Evolutionary conservation across 2,113 vertebrate genomes (phyloP).

Genomic region (Tylochromis polylepis): DNA sequence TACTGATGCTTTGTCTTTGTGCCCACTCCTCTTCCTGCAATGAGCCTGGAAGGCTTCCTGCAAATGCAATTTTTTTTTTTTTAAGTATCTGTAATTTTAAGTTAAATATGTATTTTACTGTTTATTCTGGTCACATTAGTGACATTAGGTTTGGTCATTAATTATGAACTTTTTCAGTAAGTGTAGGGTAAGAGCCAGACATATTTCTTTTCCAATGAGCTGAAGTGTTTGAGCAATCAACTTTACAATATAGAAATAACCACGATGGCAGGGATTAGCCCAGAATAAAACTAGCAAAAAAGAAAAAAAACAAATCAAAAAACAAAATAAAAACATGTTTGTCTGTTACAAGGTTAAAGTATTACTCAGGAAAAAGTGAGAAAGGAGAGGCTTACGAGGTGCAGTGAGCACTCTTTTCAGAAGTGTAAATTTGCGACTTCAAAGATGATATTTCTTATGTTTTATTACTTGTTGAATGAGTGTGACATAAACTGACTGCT

Average conservation of each 20-base stretch:
- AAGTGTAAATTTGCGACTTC: slow-evolving; percentile 72
- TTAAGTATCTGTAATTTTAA: slow-evolving; percentile 36
- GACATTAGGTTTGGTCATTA: slow-evolving; percentile 82
- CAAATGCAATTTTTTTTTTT: slow-evolving; percentile 81
- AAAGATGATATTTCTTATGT: slow-evolving; percentile 62
- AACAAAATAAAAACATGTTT: slow-evolving; percentile 33
- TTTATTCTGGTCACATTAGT: slow-evolving; percentile 77
- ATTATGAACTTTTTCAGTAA: slow-evolving; percentile 77
- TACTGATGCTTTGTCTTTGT: slow-evolving; percentile 91
- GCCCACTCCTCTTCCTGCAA: slow-evolving; percentile 78
- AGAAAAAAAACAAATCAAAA: slow-evolving; percentile 53
- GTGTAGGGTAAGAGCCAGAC: slow-evolving; percentile 55
- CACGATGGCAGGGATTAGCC: slow-evolving; percentile 86
- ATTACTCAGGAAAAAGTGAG: slow-evolving; percentile 97
- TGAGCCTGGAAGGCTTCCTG: slow-evolving; percentile 84
- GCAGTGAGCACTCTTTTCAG: slow-evolving; percentile 78
- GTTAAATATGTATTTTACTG: slow-evolving; percentile 76
- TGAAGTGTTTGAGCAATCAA: slow-evolving; percentile 85
- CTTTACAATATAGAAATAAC: slow-evolving; percentile 75
- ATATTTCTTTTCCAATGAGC: slow-evolving; percentile 69
- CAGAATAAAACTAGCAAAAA: slow-evolving; percentile 87
- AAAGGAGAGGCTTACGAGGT: slow-evolving; percentile 74
- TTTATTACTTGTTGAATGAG: slow-evolving; percentile 79
- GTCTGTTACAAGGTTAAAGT: slow-evolving; percentile 93
- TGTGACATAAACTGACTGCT: slow-evolving; percentile 80